Conservation (phyloP, 2,797 vertebrate species). For the Microhierax caerulescens region DNA sequence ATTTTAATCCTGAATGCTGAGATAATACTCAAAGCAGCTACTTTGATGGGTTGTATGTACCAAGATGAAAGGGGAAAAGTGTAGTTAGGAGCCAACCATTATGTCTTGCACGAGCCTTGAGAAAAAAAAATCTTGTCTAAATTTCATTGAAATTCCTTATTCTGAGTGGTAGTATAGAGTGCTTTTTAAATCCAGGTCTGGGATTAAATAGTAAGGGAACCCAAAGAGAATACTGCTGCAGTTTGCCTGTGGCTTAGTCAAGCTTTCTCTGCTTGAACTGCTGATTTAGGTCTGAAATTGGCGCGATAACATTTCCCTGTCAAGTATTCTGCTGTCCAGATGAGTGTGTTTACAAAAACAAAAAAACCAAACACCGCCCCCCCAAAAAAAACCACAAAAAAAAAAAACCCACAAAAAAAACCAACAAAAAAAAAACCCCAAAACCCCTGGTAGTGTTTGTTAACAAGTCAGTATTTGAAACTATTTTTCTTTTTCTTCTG, state of each 20-base stretch:
- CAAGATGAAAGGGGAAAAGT: neutral
- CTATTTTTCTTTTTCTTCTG: neutral
- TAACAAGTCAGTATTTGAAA: neutral
- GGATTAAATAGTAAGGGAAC: neutral
- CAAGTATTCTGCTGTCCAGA: neutral
- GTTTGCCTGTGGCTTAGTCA: slow-evolving; percentile 1
- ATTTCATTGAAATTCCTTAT: neutral
- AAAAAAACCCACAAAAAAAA: too few species aligned
- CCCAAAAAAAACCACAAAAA: too few species aligned
- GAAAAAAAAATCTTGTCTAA: neutral
- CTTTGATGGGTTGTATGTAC: neutral
- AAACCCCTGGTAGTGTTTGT: neutral
- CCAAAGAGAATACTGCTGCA: neutral
- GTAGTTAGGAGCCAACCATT: neutral
- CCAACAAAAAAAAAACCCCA: too few species aligned
- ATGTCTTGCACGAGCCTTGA: neutral
- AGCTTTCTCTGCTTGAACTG: neutral
- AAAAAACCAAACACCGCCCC: too few species aligned
- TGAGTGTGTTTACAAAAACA: too few species aligned
- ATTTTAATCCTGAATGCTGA: neutral
- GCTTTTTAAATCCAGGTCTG: slow-evolving; percentile 3
- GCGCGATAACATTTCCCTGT: neutral
- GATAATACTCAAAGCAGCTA: neutral
- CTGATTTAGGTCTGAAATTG: slow-evolving; percentile 10
- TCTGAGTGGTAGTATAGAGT: neutral